These are phyloP conservation scores for Promerops cafer DNA, from an alignment of 2,113 vertebrate genomes.

Conservation along the genomic window DNA sequence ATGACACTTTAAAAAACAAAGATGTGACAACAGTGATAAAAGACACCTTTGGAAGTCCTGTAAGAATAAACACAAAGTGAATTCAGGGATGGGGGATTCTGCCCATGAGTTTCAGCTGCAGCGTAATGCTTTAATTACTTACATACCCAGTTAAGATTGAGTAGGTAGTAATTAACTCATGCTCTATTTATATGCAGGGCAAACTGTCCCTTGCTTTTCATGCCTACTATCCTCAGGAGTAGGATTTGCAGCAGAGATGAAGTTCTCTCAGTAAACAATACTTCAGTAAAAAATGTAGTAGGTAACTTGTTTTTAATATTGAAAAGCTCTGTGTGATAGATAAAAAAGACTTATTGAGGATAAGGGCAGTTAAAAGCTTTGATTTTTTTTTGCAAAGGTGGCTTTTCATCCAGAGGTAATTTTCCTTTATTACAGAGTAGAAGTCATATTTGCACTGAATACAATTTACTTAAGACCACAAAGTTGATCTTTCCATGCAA, in stretches of 20 bases:
- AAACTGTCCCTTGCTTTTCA: not conserved
- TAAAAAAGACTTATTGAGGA: not conserved
- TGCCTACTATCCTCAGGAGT: not conserved
- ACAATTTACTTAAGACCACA: not conserved
- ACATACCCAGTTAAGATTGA: not conserved
- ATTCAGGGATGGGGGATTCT: not conserved
- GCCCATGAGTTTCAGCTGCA: not conserved
- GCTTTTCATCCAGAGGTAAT: not conserved
- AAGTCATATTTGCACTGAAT: not conserved
- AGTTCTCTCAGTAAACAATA: not conserved
- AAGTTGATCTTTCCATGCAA: not conserved
- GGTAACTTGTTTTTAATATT: not conserved
- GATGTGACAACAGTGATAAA: not conserved
- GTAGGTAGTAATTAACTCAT: not conserved
- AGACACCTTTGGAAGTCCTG: not conserved
- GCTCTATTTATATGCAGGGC: not conserved
- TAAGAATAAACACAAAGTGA: not conserved
- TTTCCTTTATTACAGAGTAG: not conserved
- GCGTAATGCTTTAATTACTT: not conserved
- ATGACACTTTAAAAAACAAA: not conserved
- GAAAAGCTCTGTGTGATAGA: not conserved
- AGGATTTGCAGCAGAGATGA: not conserved
- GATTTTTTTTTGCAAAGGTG: not conserved
- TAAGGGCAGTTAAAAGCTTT: not conserved
- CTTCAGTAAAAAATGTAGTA: not conserved